phyloP scores from a whole-genome alignment of 2,888 invertebrate genomes.

The Oxyscelio sp. region DNA sequence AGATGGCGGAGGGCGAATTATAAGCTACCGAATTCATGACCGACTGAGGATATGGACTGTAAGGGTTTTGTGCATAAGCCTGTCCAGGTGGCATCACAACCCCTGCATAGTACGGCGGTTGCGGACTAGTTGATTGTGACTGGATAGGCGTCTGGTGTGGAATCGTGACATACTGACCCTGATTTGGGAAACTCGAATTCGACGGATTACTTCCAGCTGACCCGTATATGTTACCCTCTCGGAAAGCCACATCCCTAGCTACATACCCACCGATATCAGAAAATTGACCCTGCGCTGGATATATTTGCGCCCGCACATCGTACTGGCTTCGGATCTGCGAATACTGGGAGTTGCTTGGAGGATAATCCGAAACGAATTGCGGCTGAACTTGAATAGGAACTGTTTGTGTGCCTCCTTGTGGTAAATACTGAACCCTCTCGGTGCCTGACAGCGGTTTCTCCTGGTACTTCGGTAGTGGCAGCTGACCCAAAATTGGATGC shows the following conservation, averaged over 20 bases:
- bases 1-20: no score
- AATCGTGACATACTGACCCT: conserved; percentile 84
- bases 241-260: conserved; percentile 84
- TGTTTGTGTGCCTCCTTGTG: conserved; percentile 85
- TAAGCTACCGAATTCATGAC: conserved; percentile 86
- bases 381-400: conserved; percentile 85
- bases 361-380: conserved; percentile 84
- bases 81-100: conserved; percentile 83
- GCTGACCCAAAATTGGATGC: conserved; percentile 81
- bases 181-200: conserved; percentile 82
- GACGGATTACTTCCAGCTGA: conserved; percentile 78
- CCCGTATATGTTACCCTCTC: conserved; percentile 82
- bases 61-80: conserved; percentile 80
- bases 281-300: conserved; percentile 82
- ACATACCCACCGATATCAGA: conserved; percentile 85
- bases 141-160: conserved; percentile 83
- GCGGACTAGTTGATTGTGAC: conserved; percentile 84
- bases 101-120: conserved; percentile 84
- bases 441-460: conserved; percentile 80
- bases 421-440: conserved; percentile 82
- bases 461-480: conserved; percentile 81
- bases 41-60: conserved; percentile 85
- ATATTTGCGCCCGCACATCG: conserved; percentile 84
- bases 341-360: conserved; percentile 82
- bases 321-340: conserved; percentile 85